Evolutionary conservation across 2,888 invertebrate genomes (phyloP).

Genomic region (Eumerus sabulonum): DNA sequence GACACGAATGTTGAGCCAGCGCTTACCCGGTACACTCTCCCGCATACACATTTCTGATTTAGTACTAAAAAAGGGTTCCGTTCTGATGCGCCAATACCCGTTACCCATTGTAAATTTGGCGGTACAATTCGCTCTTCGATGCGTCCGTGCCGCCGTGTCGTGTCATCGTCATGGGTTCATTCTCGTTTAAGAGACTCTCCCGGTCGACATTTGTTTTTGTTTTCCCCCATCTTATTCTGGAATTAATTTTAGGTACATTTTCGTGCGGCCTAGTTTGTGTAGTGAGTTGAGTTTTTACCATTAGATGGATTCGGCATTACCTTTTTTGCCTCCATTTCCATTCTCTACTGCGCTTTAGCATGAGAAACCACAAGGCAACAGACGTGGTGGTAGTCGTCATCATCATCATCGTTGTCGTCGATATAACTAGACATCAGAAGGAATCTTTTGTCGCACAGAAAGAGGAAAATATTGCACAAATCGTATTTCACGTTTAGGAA

Average conservation of each 20-base stretch:
- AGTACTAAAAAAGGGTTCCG: conserved; percentile 36
- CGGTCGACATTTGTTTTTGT: too few relatives aligned
- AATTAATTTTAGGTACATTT: conserved; percentile 31
- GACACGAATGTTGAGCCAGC: conserved; percentile 33
- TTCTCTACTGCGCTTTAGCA: conserved; percentile 19
- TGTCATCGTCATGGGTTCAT: background rate
- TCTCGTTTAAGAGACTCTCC: conserved; percentile 30
- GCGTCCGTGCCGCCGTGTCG: too few relatives aligned
- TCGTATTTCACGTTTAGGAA: conserved; percentile 17
- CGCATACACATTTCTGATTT: background rate
- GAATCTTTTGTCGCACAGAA: conserved; percentile 16
- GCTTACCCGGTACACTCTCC: background rate
- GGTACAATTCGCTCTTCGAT: conserved; percentile 18
- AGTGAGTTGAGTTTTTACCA: conserved; percentile 15
- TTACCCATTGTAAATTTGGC: conserved; percentile 20
- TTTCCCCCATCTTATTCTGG: conserved; percentile 24
- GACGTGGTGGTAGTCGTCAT: too few relatives aligned
- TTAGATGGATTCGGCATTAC: conserved; percentile 21
- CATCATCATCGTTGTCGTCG: too few relatives aligned
- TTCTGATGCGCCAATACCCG: conserved; percentile 28
- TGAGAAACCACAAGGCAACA: conserved; percentile 29
- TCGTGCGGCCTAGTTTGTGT: background rate
- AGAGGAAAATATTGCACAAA: conserved; percentile 3
- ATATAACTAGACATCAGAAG: background rate
- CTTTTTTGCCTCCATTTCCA: conserved; percentile 24